Percentiles rank a stretch among this genome's conserved stretches.
These are phyloP conservation scores for Tenthredo livida DNA, from an alignment of 2,888 invertebrate species.

Conservation along the genomic window DNA sequence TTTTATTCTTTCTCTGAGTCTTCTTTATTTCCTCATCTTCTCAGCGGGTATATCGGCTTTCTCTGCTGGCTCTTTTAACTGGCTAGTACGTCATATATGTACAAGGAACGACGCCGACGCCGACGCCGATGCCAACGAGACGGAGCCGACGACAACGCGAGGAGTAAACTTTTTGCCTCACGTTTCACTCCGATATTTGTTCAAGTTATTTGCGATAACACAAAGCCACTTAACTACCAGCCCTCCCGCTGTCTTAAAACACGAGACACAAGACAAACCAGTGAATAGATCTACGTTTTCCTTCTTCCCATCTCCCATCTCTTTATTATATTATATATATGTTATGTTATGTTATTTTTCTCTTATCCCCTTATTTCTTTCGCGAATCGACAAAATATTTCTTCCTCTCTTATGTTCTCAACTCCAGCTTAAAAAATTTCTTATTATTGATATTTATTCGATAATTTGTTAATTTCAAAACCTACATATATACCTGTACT, in stretches of 20 bases:
- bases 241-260: neutral
- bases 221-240: conserved; percentile 37
- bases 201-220: conserved; percentile 40
- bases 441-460: neutral
- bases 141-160: neutral
- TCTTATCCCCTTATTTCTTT: neutral
- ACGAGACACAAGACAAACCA: neutral
- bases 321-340: neutral
- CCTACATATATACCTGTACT: too few species aligned
- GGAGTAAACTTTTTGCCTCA: conserved; percentile 23
- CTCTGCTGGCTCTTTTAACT: conserved; percentile 9
- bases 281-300: neutral
- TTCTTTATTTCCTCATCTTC: conserved; percentile 26
- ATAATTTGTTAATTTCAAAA: too few species aligned
- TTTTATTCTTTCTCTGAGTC: neutral
- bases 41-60: conserved; percentile 9
- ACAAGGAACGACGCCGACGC: neutral
- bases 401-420: neutral
- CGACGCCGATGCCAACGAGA: neutral
- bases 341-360: too few species aligned
- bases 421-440: too few species aligned
- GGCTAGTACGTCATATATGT: conserved; percentile 8
- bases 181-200: conserved; percentile 42
- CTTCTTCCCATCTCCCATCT: neutral
- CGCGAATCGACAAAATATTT: neutral